Evolutionary conservation across 2,113 vertebrate species (phyloP), one percentile per base, ranked within the genome.

Genomic region (Misgurnus mizolepis): DNA sequence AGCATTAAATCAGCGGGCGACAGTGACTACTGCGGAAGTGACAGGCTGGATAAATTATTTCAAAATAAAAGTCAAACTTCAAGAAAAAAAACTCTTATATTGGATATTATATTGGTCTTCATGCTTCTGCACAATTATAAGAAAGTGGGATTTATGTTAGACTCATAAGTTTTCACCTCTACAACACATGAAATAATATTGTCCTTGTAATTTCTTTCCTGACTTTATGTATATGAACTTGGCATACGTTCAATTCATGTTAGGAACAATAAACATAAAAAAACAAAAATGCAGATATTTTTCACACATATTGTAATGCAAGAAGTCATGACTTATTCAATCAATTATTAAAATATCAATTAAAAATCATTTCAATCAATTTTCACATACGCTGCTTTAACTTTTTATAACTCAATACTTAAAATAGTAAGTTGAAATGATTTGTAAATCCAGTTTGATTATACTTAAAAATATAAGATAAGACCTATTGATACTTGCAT

Each of bases 51-150:
- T 15, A 6, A 6, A 4, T 1, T 1, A 9, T 41, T 67, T 79
- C 81, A 62, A 68, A 83, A 79, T 83, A 79, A 79, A 83, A 68
- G 80, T 73, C 18, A 15, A 7, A 0, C 1, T 9, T 53, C 1
- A 53, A 12, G 11, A 55, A 55, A 15, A 55, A 6, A 17, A 15
- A 1, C 4, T 15, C 47, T 22, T 22, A 22, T 22, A 22, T 22
- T 22, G 22, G 22, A 22, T 22, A 22, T 22, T 22, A 22, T 22
- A 22, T 22, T 22, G 22, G 41, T 9, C 66, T 49, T 71, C 15
- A 72, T 18, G 27, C 34, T 3, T 40, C 4, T 56, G 34, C 15
- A n/a, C 14, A 71, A 71, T 53, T 71, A 55, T 39, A 40, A 55
- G 15, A 55, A 15, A 14, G 15, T 10, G 6, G 17, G 17, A 43